Evolutionary conservation across 2,888 invertebrate species (phyloP).

Genomic region (Drosophila birchii): DNA sequence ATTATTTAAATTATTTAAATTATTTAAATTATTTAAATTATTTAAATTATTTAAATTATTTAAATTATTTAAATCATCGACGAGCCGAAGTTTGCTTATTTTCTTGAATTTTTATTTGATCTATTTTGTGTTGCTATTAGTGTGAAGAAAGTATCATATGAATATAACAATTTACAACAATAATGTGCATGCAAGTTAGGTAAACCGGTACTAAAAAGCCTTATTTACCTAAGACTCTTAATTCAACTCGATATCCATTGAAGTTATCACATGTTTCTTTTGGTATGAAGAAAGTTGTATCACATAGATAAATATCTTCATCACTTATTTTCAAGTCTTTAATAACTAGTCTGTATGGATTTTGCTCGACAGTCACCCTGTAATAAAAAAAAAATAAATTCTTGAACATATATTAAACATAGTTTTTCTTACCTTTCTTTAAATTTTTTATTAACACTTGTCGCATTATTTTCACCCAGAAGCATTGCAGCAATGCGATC

Average conservation of each 20-base stretch:
- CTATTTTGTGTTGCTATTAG: not conserved
- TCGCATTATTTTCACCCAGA: constrained; percentile 83
- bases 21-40: too few species aligned
- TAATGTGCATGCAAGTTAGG: not conserved
- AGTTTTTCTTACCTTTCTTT: constrained; percentile 79
- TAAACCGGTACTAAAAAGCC: not conserved
- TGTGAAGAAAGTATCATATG: not conserved
- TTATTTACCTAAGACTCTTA: constrained; percentile 88
- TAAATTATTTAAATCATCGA: too few species aligned
- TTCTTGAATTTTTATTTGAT: not conserved
- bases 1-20: too few species aligned
- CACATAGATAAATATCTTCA: constrained; percentile 92
- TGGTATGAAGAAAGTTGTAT: constrained; percentile 91
- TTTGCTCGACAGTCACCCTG: constrained; percentile 73
- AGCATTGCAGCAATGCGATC: constrained; percentile 85
- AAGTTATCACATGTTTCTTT: constrained; percentile 89
- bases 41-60: too few species aligned
- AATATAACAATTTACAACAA: not conserved
- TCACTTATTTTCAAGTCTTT: constrained; percentile 88
- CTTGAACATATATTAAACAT: not conserved
- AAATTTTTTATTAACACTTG: constrained; percentile 83
- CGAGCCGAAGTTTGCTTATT: too few species aligned
- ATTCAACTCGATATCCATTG: constrained; percentile 90
- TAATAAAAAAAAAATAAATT: not conserved
- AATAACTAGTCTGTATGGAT: constrained; percentile 83